phyloP scores from a whole-genome alignment of 2,888 invertebrate species.

The Acanthococcus lagerstroemiae region DNA sequence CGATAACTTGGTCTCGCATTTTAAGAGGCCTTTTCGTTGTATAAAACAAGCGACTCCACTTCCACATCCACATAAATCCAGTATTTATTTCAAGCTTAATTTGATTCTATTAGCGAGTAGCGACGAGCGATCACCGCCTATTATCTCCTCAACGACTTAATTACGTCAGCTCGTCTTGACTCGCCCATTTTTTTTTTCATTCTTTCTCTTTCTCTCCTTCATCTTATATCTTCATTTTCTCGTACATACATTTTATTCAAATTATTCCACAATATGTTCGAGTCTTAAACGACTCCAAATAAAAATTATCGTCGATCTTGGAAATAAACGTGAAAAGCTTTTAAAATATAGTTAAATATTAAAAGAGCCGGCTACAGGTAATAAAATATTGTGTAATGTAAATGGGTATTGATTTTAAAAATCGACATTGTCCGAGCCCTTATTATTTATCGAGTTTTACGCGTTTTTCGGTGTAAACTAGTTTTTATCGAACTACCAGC shows the following conservation, averaged over 20 bases:
- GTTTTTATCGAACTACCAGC: not conserved
- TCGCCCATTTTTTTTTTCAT: not conserved
- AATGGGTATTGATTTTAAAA: not conserved
- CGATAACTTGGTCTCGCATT: no score
- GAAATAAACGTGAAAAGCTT: not conserved
- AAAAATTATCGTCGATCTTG: not conserved
- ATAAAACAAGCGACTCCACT: no score
- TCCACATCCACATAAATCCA: not conserved
- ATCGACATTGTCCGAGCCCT: not conserved
- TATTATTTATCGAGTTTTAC: not conserved
- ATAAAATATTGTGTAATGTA: not conserved
- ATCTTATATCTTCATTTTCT: not conserved
- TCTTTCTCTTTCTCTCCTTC: not conserved
- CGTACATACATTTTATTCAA: not conserved
- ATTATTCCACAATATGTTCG: not conserved
- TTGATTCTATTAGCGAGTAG: not conserved
- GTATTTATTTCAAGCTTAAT: not conserved
- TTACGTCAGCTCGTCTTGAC: not conserved
- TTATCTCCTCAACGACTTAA: not conserved
- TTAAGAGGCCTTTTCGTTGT: no score
- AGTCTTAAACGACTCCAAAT: no score
- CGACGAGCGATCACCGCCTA: not conserved
- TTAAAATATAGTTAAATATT: not conserved
- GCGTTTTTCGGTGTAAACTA: not conserved
- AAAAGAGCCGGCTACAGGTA: not conserved